Percentiles rank a stretch among this genome's conserved stretches.
phyloP scores from a whole-genome alignment of 2,797 vertebrate genomes.

The Megaceryle alcyon region DNA sequence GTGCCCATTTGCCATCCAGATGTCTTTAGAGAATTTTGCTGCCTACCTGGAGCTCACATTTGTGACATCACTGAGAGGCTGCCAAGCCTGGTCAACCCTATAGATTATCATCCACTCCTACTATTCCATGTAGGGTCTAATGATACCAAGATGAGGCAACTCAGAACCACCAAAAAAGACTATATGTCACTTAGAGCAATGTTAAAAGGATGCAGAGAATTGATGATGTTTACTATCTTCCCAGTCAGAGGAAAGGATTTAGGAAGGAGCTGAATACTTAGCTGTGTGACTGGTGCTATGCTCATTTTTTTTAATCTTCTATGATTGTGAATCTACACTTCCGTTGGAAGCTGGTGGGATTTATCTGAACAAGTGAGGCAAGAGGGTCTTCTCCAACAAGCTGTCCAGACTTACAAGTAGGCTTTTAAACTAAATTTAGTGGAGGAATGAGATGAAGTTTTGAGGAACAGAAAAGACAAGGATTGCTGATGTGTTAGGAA shows the following conservation, averaged over 20 bases:
- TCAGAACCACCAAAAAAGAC: not conserved
- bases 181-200: not conserved
- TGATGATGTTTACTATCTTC: not conserved
- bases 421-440: not conserved
- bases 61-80: not conserved
- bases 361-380: not conserved
- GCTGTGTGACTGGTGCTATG: fast-evolving
- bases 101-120: not conserved
- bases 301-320: not conserved
- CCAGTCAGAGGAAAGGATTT: not conserved
- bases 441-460: not conserved
- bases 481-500: not conserved
- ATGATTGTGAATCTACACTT: fast-evolving
- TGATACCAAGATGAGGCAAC: not conserved
- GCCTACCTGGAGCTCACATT: not conserved
- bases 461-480: not conserved
- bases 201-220: not conserved
- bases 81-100: not conserved
- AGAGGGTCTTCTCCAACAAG: not conserved
- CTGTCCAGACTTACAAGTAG: not conserved
- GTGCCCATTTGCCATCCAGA: not conserved
- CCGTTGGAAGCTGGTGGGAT: not conserved
- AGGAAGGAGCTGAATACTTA: not conserved
- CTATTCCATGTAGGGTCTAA: not conserved
- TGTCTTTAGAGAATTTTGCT: not conserved